These are phyloP conservation scores for Turritopsis dohrnii DNA, from an alignment of 30 jellyfish, hydroid and myxozoan species.

Conservation along the genomic window DNA sequence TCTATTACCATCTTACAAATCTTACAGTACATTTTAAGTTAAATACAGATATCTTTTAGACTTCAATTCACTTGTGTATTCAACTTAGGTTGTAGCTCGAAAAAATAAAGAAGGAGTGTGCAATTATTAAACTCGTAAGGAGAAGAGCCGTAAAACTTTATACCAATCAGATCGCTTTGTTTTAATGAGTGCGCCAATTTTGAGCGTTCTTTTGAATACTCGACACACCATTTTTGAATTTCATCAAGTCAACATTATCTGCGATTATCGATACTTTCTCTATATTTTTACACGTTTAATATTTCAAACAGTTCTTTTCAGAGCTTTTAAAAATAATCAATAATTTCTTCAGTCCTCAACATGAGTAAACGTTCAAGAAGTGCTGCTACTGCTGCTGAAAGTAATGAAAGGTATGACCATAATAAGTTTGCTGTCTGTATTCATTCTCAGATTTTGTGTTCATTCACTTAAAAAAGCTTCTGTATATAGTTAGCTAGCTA, in stretches of 20 bases:
- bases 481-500: background rate
- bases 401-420: background rate
- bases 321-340: background rate
- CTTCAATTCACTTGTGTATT: too few species aligned
- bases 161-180: background rate
- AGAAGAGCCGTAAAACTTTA: background rate
- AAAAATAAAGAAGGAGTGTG: background rate
- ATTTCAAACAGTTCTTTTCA: background rate
- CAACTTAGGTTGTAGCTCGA: too few species aligned
- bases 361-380: background rate
- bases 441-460: background rate
- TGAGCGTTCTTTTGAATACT: background rate
- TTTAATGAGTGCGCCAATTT: background rate
- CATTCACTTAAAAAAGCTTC: background rate
- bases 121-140: background rate
- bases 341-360: background rate
- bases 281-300: too few species aligned
- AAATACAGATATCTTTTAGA: too few species aligned
- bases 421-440: background rate
- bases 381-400: background rate
- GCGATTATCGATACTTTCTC: background rate
- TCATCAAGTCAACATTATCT: background rate
- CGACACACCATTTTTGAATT: background rate
- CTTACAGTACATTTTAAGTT: background rate
- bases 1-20: background rate